Base-by-base conservation (phyloP, 2,113 vertebrate genomes). In the Drymodes brunneopygia region DNA sequence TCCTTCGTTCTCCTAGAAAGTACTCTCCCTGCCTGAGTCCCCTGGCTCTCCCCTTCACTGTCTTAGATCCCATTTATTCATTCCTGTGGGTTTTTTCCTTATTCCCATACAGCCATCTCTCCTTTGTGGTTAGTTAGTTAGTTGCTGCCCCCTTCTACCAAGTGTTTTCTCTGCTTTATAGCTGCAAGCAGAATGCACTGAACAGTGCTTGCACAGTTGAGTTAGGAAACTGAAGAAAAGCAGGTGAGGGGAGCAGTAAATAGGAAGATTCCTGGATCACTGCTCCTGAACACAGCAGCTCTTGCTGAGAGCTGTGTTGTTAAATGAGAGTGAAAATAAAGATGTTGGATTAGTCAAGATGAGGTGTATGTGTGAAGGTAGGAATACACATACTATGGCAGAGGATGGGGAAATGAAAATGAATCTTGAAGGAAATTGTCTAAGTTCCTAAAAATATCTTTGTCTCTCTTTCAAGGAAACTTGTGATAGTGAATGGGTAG, bases 191-290 rank as follows among this genome's bases (percentile, higher is more conserved):
- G 85, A 73, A 56, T 38, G 21, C 48, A 70, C 45, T 73, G 42
- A 81, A 33, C 51, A 90, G 27, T 83, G 38, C 67, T 81, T 78
- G 62, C 24, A 31, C 8, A 40, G 44, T 23, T 67, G 25, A 44
- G n/a, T 86, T 96, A 81, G 73, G 91, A 91, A 95, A 75, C 35
- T 81, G 67, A 83, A 88, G 79, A 48, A 77, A 57, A 96, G 56
- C 27, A 53, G 79, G 20, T 51, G 45, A 8, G 15, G 35, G 38
- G 16, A 81, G 19, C 47, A 69, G 31, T 51, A 81, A 67, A 40
- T 36, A 74, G 48, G 72, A 72, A 51, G 54, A 92, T 48, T 75
- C 45, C 57, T 15, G 6, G 40, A 88, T 47, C 17, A 12, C 31
- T 93, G 62, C 56, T 92, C 20, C 62, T 89, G 73, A 82, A 29